A percentile compares a stretch with the other conserved stretches of the same genome.
Conservation (phyloP, 2,797 vertebrate species). For the Momotus momota region DNA sequence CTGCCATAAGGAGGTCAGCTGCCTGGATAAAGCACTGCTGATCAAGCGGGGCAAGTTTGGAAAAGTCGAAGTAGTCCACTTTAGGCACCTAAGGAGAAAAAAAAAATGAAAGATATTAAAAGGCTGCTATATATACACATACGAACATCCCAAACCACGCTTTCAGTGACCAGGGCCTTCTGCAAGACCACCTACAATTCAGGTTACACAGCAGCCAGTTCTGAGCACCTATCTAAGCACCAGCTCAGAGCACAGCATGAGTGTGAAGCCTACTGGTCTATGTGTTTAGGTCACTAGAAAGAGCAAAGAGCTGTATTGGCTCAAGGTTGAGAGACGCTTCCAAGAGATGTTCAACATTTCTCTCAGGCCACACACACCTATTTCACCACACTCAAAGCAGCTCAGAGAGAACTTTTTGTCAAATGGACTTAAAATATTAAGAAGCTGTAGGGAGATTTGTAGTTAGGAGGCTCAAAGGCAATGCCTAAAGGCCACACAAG, state of each 20-base stretch:
- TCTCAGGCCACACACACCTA: not conserved
- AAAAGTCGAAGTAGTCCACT: conserved; percentile 92
- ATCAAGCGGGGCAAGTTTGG: conserved; percentile 85
- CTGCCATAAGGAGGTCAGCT: conserved; percentile 94
- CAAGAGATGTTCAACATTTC: not conserved
- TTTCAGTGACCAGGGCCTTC: not conserved
- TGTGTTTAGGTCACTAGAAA: not conserved
- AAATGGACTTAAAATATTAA: not conserved
- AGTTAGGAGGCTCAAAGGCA: not conserved
- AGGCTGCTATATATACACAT: not conserved
- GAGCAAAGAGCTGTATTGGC: not conserved
- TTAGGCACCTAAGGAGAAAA: conserved; percentile 82
- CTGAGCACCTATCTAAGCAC: not conserved
- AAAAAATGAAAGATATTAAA: not conserved
- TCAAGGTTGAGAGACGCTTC: not conserved
- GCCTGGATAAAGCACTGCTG: conserved; percentile 90
- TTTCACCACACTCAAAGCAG: not conserved
- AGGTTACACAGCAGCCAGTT: fast-evolving
- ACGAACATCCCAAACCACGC: not conserved
- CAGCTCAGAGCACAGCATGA: not conserved
- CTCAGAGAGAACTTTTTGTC: not conserved
- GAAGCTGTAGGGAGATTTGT: not conserved
- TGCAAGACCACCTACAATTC: not conserved
- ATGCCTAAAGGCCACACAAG: not conserved
- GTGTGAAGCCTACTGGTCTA: not conserved